Evolutionary conservation across 2,113 vertebrate genomes (phyloP).

Genomic region (Sturnira hondurensis): DNA sequence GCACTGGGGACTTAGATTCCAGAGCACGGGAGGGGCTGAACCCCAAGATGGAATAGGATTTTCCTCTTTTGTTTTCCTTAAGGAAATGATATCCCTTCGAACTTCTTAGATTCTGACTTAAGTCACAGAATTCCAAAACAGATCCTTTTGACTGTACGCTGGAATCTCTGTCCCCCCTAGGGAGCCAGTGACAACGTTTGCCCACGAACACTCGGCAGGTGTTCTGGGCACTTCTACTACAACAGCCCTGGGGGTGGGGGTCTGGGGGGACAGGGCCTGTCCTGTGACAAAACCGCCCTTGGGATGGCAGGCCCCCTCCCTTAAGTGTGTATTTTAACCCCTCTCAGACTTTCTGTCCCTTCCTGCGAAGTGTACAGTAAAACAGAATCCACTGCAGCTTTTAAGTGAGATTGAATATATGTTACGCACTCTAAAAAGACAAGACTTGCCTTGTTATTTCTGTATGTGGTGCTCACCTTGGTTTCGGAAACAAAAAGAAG

Average conservation of each 20-base stretch:
- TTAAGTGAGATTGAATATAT: background rate
- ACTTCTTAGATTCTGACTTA: background rate
- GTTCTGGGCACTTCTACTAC: accelerated
- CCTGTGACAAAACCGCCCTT: background rate
- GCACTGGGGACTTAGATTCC: no score
- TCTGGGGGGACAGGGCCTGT: accelerated
- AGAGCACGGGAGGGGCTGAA: no score
- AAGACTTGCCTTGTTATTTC: background rate
- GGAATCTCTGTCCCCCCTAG: background rate
- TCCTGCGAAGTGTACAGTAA: background rate
- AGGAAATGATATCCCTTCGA: background rate
- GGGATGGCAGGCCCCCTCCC: no score
- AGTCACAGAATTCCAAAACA: background rate
- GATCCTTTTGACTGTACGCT: background rate
- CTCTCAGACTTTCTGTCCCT: background rate
- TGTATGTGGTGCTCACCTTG: background rate
- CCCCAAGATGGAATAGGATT: background rate
- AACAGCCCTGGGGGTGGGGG: accelerated
- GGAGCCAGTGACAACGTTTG: background rate
- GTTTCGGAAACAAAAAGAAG: background rate
- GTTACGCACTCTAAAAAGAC: background rate
- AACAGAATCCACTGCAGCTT: background rate
- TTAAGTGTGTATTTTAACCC: background rate
- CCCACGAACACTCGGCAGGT: no score
- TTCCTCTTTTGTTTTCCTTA: background rate